Evolutionary conservation across 92 coral and sea anemone species (phyloP).

Genomic region (Palythoa grandiflora): DNA sequence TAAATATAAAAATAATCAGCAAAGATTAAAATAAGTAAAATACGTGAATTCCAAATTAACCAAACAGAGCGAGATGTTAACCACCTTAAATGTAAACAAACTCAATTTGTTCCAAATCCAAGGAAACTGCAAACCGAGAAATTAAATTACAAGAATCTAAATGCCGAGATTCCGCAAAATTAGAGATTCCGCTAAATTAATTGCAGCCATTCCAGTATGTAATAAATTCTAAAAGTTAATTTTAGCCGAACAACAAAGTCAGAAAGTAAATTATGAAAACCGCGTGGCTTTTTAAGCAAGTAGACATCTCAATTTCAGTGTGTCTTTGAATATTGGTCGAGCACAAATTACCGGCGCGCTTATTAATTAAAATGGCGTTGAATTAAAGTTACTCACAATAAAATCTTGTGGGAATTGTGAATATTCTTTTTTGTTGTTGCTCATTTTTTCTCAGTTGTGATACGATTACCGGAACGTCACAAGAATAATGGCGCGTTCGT

Average conservation of each 20-base stretch:
- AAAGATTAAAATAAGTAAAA: not conserved
- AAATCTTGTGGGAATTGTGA: not conserved
- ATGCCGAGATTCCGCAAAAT: not conserved
- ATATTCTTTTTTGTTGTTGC: not conserved
- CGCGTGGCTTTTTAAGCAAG: not conserved
- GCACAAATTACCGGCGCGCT: not conserved
- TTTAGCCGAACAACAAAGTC: not conserved
- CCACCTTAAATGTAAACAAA: not conserved
- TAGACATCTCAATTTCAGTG: not conserved
- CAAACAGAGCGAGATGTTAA: not conserved
- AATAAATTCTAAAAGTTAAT: not conserved
- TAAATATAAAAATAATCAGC: too few species aligned
- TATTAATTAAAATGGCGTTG: not conserved
- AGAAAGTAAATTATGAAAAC: not conserved
- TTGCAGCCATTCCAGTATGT: not conserved
- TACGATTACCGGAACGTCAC: not conserved
- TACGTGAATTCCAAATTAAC: not conserved
- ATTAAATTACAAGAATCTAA: not conserved
- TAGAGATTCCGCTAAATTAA: not conserved
- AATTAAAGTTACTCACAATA: constrained; percentile 12
- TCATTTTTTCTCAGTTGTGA: not conserved
- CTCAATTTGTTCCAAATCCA: not conserved
- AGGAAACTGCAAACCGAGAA: not conserved
- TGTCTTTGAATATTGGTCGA: not conserved
- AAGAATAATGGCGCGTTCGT: constrained; percentile 4